Evolutionary conservation across 2,113 vertebrate species (phyloP).

Genomic region (Hyperoodon ampullatus): DNA sequence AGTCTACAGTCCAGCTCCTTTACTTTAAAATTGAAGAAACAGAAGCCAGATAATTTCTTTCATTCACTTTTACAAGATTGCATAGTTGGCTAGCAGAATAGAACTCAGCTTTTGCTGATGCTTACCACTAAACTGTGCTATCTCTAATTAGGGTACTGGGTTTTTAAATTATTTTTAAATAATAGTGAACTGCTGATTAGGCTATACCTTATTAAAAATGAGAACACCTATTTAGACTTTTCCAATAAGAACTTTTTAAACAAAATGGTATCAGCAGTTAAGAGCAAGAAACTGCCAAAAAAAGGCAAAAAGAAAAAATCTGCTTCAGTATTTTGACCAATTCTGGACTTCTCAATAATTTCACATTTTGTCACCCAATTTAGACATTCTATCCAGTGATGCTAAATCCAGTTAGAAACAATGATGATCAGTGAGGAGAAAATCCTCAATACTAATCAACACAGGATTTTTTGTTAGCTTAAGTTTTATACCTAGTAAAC

Average conservation of each 20-base stretch:
- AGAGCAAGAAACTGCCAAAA: not conserved
- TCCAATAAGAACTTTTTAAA: not conserved
- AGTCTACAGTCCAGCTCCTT: not conserved
- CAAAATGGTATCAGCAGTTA: not conserved
- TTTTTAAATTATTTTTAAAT: constrained; percentile 45
- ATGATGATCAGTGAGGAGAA: not conserved
- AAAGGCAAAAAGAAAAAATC: not conserved
- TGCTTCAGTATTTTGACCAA: constrained; percentile 13
- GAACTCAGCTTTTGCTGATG: not conserved
- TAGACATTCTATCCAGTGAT: not conserved
- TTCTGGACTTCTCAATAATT: not conserved
- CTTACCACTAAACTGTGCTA: not conserved
- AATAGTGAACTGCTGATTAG: not conserved
- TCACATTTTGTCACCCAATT: not conserved
- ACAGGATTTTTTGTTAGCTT: constrained; percentile 34
- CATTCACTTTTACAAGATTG: not conserved
- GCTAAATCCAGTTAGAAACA: constrained; percentile 59
- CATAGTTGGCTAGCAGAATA: not conserved
- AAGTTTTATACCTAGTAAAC: constrained; percentile 26
- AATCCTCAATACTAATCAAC: constrained; percentile 46
- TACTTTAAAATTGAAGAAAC: not conserved
- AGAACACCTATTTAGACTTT: not conserved
- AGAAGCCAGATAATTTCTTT: not conserved
- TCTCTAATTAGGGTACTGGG: not conserved
- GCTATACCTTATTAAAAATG: not conserved